Percentiles rank a stretch among this genome's conserved stretches.
These are phyloP conservation scores for Flexamia atlantica DNA, from an alignment of 2,888 invertebrate genomes.

Conservation along the genomic window DNA sequence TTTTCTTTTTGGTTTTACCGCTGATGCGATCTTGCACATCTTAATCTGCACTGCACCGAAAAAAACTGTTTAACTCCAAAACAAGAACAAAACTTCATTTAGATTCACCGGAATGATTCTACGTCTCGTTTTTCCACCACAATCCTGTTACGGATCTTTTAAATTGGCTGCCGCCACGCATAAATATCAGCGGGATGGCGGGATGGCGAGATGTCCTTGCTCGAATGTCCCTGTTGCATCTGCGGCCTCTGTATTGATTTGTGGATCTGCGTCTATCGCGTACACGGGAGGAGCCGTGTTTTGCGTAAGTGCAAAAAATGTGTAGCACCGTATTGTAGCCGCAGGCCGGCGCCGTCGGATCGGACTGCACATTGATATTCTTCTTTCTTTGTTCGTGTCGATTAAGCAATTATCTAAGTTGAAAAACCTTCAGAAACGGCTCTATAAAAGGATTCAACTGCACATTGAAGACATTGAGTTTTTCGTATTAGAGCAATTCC, in stretches of 20 bases:
- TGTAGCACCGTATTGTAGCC: neutral
- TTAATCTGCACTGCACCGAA: neutral
- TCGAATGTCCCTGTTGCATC: constrained; percentile 1
- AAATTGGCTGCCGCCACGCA: constrained; percentile 22
- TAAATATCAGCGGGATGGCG: constrained; percentile 14
- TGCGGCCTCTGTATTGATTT: constrained; percentile 25
- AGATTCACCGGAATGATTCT: neutral
- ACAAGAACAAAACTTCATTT: neutral
- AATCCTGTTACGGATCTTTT: constrained; percentile 34
- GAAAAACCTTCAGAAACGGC: too few relatives aligned
- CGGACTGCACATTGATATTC: neutral
- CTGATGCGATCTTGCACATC: neutral
- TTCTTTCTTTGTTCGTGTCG: constrained; percentile 4
- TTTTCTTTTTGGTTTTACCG: too few relatives aligned
- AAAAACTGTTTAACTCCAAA: neutral
- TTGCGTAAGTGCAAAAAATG: constrained; percentile 21
- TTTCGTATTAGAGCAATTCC: too few relatives aligned
- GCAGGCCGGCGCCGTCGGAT: neutral
- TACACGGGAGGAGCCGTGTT: constrained; percentile 6
- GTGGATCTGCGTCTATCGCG: neutral
- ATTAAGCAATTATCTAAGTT: neutral
- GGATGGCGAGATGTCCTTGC: constrained; percentile 41
- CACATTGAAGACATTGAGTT: too few relatives aligned
- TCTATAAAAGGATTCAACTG: too few relatives aligned
- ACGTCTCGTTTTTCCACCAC: neutral